A percentile compares a stretch with the other conserved stretches of the same genome.
phyloP scores from a whole-genome alignment of 2,888 invertebrate genomes.

The Rotaria macrura region DNA sequence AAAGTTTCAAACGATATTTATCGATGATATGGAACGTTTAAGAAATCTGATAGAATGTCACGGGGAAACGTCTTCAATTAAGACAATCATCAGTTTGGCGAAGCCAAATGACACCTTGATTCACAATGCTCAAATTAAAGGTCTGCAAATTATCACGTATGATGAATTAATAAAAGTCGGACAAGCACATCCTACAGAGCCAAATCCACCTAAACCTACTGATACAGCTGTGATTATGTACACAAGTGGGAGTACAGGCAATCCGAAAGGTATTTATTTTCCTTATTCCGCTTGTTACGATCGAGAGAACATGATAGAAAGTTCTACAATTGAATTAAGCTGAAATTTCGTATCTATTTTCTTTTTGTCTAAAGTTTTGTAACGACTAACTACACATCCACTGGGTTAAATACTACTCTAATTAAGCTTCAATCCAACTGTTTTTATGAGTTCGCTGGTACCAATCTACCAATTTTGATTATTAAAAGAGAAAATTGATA shows the following conservation, averaged over 20 bases:
- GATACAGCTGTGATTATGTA: not conserved
- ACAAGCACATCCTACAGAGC: constrained; percentile 37
- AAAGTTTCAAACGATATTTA: constrained; percentile 72
- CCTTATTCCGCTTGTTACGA: too few relatives aligned
- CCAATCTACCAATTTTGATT: too few relatives aligned
- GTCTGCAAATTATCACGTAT: constrained; percentile 68
- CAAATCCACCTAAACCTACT: constrained; percentile 28
- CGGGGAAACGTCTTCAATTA: constrained; percentile 60
- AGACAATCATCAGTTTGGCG: constrained; percentile 68
- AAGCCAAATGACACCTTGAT: constrained; percentile 67
- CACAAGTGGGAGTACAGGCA: constrained; percentile 68
- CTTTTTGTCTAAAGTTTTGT: too few relatives aligned
- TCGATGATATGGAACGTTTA: constrained; percentile 78
- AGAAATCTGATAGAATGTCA: constrained; percentile 71
- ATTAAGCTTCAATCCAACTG: too few relatives aligned
- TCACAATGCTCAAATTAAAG: constrained; percentile 69
- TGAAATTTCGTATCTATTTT: too few relatives aligned
- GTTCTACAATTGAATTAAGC: too few relatives aligned
- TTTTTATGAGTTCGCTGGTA: too few relatives aligned
- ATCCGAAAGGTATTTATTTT: constrained; percentile 72
- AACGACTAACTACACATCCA: too few relatives aligned
- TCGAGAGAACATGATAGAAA: too few relatives aligned
- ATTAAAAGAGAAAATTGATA: too few relatives aligned
- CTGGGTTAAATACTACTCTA: too few relatives aligned
- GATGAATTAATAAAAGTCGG: constrained; percentile 60